Percentiles rank a stretch among this genome's conserved stretches.
Evolutionary conservation across 2,113 vertebrate genomes (phyloP).

Genomic region (Salvelinus namaycush): DNA sequence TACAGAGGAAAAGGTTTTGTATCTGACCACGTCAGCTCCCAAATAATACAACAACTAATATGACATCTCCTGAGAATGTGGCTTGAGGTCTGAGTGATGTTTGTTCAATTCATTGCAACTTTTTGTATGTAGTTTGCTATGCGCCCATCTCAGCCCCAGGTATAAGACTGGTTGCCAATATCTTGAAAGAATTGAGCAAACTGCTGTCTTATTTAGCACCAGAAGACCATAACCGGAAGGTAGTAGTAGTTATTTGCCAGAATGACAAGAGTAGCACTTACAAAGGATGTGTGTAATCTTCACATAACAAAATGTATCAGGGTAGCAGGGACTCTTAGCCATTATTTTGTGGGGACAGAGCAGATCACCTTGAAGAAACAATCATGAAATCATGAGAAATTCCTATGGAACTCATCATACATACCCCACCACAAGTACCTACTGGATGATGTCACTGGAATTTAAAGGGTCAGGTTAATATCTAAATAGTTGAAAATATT

Average conservation of each 20-base stretch:
- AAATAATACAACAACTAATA: slow-evolving; percentile 22
- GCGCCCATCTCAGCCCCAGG: neutral
- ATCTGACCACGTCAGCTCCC: slow-evolving; percentile 12
- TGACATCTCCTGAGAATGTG: slow-evolving; percentile 60
- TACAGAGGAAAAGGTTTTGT: slow-evolving; percentile 22
- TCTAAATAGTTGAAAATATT: slow-evolving; percentile 35
- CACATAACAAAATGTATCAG: neutral
- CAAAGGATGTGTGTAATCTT: neutral
- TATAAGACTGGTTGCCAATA: slow-evolving; percentile 16
- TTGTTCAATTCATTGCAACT: slow-evolving; percentile 26
- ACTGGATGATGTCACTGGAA: slow-evolving; percentile 38
- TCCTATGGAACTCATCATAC: slow-evolving; percentile 11
- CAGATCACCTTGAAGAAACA: slow-evolving; percentile 12
- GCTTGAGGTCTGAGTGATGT: slow-evolving; percentile 34
- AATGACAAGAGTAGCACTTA: slow-evolving; percentile 26
- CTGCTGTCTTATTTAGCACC: slow-evolving; percentile 45
- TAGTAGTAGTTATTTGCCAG: slow-evolving; percentile 38
- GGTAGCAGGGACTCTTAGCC: neutral
- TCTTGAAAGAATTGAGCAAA: slow-evolving; percentile 28
- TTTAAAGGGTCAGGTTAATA: slow-evolving; percentile 60
- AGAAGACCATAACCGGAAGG: slow-evolving; percentile 43
- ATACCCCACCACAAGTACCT: slow-evolving; percentile 11
- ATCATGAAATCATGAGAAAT: slow-evolving; percentile 22
- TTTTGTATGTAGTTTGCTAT: slow-evolving; percentile 5
- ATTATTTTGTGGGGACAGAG: slow-evolving; percentile 5